These are phyloP conservation scores for Maccullochella peelii DNA, from an alignment of 2,113 vertebrate species.

Conservation along the genomic window DNA sequence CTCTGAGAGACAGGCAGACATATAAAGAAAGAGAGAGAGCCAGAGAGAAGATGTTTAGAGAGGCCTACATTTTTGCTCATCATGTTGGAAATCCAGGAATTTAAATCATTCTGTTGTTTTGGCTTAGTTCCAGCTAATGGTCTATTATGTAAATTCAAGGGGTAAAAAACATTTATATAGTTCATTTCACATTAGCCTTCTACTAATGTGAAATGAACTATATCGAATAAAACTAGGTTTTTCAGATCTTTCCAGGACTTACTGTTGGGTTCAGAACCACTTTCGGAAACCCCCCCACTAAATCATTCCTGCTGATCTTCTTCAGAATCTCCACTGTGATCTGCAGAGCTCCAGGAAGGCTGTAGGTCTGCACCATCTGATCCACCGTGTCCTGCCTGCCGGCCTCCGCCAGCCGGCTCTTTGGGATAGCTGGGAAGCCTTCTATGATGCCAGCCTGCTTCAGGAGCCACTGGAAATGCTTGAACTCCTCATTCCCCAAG, in stretches of 20 bases:
- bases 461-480: slow-evolving; percentile 15
- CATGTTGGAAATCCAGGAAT: neutral
- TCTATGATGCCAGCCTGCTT: neutral
- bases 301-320: slow-evolving; percentile 32
- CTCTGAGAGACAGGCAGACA: neutral
- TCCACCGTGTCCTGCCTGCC: slow-evolving; percentile 13
- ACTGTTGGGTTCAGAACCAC: neutral
- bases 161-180: neutral
- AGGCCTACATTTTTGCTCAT: neutral
- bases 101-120: neutral
- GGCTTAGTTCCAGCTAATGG: neutral
- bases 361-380: slow-evolving; percentile 10
- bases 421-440: slow-evolving; percentile 5
- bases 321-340: slow-evolving; percentile 18
- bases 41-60: neutral
- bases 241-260: neutral
- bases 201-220: no score
- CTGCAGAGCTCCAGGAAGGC: slow-evolving; percentile 11
- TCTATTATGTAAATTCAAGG: neutral
- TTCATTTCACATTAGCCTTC: no score
- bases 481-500: slow-evolving; percentile 4
- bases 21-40: neutral
- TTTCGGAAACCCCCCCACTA: neutral
- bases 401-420: neutral
- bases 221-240: neutral